A percentile compares a stretch with the other conserved stretches of the same genome.
These are phyloP conservation scores for Euwallacea fornicatus DNA, from an alignment of 1,140 invertebrate species.

Conservation along the genomic window DNA sequence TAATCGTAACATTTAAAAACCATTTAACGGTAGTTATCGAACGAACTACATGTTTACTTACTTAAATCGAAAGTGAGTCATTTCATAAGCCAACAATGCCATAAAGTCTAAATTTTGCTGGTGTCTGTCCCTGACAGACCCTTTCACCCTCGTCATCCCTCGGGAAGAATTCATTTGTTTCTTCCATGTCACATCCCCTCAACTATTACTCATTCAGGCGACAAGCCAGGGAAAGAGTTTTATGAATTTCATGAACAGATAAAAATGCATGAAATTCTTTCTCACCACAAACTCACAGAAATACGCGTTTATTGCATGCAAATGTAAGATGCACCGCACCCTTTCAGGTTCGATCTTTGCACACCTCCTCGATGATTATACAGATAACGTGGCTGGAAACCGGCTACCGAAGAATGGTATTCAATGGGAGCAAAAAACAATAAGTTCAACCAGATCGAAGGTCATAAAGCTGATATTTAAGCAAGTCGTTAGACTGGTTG, in stretches of 20 bases:
- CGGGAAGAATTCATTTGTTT: constrained; percentile 17
- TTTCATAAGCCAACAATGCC: no score
- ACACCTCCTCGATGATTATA: not conserved
- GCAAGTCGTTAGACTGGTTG: constrained; percentile 13
- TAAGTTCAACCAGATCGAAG: constrained; percentile 4
- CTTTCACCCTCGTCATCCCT: constrained; percentile 5
- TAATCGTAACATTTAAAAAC: no score
- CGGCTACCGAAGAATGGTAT: constrained; percentile 1
- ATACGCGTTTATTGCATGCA: not conserved
- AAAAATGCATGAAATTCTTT: not conserved
- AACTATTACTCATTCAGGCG: constrained; percentile 9
- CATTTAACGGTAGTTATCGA: no score
- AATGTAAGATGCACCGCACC: not conserved
- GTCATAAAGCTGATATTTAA: constrained; percentile 14
- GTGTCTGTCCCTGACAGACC: constrained; percentile 13
- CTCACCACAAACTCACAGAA: no score
- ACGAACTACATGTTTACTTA: no score
- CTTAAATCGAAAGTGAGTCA: no score
- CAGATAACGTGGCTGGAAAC: not conserved
- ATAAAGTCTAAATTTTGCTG: constrained; percentile 12
- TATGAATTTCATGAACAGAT: not conserved
- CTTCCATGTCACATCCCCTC: constrained; percentile 5
- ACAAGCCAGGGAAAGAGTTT: constrained; percentile 12
- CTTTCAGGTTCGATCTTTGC: not conserved
- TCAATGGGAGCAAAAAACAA: constrained; percentile 5